Conservation (phyloP, 2,113 vertebrate genomes). For the Fukomys damarensis region DNA sequence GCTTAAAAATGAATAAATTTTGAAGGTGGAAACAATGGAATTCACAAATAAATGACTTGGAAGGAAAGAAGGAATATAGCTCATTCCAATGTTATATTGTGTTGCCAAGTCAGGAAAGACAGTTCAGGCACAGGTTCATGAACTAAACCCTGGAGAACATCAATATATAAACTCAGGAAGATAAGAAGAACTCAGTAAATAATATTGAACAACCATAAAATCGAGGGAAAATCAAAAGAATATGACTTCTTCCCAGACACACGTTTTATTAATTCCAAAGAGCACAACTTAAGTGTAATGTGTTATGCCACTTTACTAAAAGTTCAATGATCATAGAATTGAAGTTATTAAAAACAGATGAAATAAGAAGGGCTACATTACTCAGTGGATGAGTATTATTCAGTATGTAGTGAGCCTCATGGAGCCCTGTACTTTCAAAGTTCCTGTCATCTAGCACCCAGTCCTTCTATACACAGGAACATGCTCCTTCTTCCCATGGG, state of each 20-base stretch:
- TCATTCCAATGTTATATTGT: not conserved
- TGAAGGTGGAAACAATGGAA: not conserved
- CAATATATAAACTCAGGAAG: not conserved
- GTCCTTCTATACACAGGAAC: not conserved
- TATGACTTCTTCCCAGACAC: accelerated
- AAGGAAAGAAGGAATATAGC: not conserved
- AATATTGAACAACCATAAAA: not conserved
- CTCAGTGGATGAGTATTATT: too few relatives aligned
- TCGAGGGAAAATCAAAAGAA: not conserved
- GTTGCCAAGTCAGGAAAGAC: not conserved
- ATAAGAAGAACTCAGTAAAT: not conserved
- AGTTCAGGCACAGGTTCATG: not conserved
- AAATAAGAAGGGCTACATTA: not conserved
- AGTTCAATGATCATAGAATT: not conserved
- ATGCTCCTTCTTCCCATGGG: accelerated
- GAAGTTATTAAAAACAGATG: not conserved
- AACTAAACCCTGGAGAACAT: too few relatives aligned
- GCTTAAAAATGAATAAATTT: too few relatives aligned
- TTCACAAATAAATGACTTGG: not conserved
- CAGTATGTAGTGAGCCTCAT: not conserved
- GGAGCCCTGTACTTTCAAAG: not conserved
- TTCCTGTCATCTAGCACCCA: not conserved
- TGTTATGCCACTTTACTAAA: not conserved
- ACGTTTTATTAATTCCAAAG: not conserved
- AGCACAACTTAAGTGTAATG: not conserved